Evolutionary conservation across 2,113 vertebrate genomes (phyloP).

Genomic region (Plestiodon gilberti): DNA sequence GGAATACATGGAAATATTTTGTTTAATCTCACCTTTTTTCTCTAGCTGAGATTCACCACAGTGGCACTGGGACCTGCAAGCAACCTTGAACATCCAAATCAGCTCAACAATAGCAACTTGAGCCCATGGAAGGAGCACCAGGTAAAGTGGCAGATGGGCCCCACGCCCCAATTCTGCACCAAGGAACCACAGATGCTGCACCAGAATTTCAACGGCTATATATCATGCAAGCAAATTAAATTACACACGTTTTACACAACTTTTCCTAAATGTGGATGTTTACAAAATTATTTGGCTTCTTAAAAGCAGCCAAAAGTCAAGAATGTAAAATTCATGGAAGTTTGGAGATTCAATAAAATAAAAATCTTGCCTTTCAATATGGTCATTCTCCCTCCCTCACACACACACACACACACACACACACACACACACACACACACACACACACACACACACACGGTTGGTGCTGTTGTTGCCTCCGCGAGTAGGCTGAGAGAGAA

Average conservation of each 20-base stretch:
- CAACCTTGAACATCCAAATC: not conserved
- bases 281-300: not conserved
- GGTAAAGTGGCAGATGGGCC: too few relatives aligned
- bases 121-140: not conserved
- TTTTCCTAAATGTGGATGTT: not conserved
- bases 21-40: not conserved
- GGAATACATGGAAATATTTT: not conserved
- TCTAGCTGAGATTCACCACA: not conserved
- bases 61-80: not conserved
- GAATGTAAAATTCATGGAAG: not conserved
- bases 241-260: too few relatives aligned
- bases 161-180: not conserved
- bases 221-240: not conserved
- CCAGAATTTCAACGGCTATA: not conserved
- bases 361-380: not conserved
- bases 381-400: not conserved
- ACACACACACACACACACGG: too few relatives aligned
- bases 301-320: not conserved
- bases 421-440: too few relatives aligned
- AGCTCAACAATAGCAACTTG: not conserved
- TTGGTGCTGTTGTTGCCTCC: too few relatives aligned
- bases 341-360: not conserved
- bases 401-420: too few relatives aligned
- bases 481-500: too few relatives aligned
- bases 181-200: not conserved